Conservation (phyloP, 53 echinoderm and acorn worm genomes). For the Actinopyga echinites region DNA sequence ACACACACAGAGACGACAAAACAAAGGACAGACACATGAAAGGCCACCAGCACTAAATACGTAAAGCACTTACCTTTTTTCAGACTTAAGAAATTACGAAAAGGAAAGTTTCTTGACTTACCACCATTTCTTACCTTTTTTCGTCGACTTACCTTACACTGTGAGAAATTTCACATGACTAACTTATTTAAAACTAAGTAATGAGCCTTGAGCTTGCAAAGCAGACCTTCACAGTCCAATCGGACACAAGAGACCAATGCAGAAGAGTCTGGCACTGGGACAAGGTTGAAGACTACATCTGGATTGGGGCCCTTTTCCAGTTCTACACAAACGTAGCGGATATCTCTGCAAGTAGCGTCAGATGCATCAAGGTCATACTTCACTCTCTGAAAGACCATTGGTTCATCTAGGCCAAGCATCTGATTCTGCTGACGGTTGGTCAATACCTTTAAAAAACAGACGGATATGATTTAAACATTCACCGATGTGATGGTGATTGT, state of each 20-base stretch:
- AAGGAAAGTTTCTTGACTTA: slow-evolving; percentile 3
- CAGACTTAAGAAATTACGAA: not conserved
- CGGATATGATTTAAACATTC: not conserved
- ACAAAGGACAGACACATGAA: slow-evolving; percentile 41
- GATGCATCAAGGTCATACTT: slow-evolving; percentile 72
- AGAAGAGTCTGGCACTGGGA: slow-evolving; percentile 69
- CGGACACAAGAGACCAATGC: slow-evolving; percentile 75
- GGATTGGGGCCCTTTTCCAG: slow-evolving; percentile 69
- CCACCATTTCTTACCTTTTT: not conserved
- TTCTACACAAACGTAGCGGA: slow-evolving; percentile 81
- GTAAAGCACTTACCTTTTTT: slow-evolving; percentile 35
- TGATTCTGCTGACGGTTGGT: slow-evolving; percentile 36
- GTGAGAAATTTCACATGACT: slow-evolving; percentile 13
- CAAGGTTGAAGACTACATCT: slow-evolving; percentile 61
- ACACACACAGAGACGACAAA: slow-evolving; percentile 13
- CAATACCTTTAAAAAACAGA: slow-evolving; percentile 44
- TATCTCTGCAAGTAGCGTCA: slow-evolving; percentile 65
- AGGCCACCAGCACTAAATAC: slow-evolving; percentile 48
- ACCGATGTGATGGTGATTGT: too few relatives aligned
- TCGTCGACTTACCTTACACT: not conserved
- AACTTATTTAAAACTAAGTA: slow-evolving; percentile 18
- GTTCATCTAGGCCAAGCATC: slow-evolving; percentile 41
- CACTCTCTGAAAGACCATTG: slow-evolving; percentile 73
- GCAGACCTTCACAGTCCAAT: slow-evolving; percentile 86
- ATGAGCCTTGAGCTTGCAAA: slow-evolving; percentile 19